Base-by-base conservation (phyloP, 92 coral and sea anemone species). In the Scolanthus callimorphus region DNA sequence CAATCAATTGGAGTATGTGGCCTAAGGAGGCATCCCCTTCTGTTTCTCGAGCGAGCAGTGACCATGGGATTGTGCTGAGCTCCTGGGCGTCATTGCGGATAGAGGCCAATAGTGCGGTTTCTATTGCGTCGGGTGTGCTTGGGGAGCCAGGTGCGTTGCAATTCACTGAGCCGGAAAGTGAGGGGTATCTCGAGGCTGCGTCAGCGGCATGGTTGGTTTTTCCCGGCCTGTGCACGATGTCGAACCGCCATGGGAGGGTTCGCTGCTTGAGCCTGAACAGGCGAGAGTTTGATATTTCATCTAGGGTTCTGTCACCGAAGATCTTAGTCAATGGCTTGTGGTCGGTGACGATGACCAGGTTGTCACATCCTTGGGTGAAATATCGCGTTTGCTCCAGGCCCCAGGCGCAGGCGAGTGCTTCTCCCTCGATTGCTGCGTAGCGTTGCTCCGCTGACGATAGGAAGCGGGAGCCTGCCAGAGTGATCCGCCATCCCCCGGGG, bases 401-500 rank as follows among this genome's bases (percentile, higher is more conserved):
- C 72, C 74, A 71, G 9, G 79, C 79, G 9, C 31, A 71, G 11
- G 79, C 72, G 10, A 71, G 71, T 2, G 62, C 79, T 29, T 71
- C 73, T 11, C 79, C 79, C 29, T 71, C 79, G 23, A 71, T 52
- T 28, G 73, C 72, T 20, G 73, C 79, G 25, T 71, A 71, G 41
- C 79, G 62, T 31, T 71, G 79, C 53, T 71, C 79, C 13, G 79
- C 63, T 0, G 79, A 27, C 8, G 63, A 48, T 1, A 62, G 72
- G 62, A 59, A 59, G 0, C 86, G 72, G 1, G 86, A 84, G 20
- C 83, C 83, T 0, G 83, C 86, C 11, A 84, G 57, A 52, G 91
- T 63, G 60, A 84, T 74, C 31, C 71, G 47, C 91, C 83, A 84
- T 20, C 91, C 91, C 15, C 52, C 71, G 0, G 75, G 70, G 67